Conservation (phyloP, 2,888 invertebrate species). For the Euplexia lucipara region DNA sequence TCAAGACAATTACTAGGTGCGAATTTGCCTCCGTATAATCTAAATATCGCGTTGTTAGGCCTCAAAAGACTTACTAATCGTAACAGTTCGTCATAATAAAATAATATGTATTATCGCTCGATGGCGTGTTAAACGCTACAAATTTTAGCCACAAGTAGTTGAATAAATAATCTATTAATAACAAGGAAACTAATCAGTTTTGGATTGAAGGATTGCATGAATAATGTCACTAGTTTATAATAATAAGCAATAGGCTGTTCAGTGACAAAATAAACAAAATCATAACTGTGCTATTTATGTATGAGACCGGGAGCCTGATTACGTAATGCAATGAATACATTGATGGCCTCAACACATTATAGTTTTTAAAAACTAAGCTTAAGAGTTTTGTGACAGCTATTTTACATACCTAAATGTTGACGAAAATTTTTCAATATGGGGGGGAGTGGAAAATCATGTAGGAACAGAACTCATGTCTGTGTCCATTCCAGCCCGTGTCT, state of each 20-base stretch:
- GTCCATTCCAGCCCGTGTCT: too few species aligned
- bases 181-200: slow-evolving; percentile 52
- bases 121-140: slow-evolving; percentile 54
- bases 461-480: too few species aligned
- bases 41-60: background rate
- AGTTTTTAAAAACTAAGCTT: too few species aligned
- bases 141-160: slow-evolving; percentile 24
- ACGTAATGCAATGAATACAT: too few species aligned
- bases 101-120: slow-evolving; percentile 43
- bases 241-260: background rate
- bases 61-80: slow-evolving; percentile 13
- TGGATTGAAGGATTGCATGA: slow-evolving; percentile 50
- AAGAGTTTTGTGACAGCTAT: too few species aligned
- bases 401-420: too few species aligned
- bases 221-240: slow-evolving; percentile 12
- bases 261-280: background rate
- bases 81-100: slow-evolving; percentile 12
- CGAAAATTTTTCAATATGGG: too few species aligned
- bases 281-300: background rate
- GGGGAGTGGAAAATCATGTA: too few species aligned
- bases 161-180: slow-evolving; percentile 42
- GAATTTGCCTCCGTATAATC: too few species aligned
- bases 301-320: too few species aligned
- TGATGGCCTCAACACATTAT: too few species aligned
- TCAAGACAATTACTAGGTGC: too few species aligned